phyloP scores from a whole-genome alignment of 2,888 invertebrate species.

The Selenia dentaria region DNA sequence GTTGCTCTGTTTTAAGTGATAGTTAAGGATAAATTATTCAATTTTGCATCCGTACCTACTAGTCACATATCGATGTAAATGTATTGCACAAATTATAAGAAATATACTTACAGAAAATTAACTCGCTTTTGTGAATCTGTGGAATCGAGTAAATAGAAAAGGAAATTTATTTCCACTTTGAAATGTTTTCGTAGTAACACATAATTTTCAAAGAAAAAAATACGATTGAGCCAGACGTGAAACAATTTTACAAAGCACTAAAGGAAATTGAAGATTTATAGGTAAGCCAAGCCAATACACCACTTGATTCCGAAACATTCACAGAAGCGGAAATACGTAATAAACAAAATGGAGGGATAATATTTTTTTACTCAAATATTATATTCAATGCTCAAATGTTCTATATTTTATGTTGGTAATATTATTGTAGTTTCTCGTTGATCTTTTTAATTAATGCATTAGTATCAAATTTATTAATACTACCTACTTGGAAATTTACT shows the following conservation, averaged over 20 bases:
- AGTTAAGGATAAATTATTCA: slow-evolving; percentile 51
- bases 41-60: slow-evolving; percentile 63
- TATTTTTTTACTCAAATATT: slow-evolving; percentile 78
- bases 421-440: slow-evolving; percentile 72
- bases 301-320: slow-evolving; percentile 50
- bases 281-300: slow-evolving; percentile 29
- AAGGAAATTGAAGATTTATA: slow-evolving; percentile 30
- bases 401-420: slow-evolving; percentile 78
- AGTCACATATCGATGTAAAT: slow-evolving; percentile 65
- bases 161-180: slow-evolving; percentile 6
- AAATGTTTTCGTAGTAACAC: slow-evolving; percentile 4
- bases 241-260: slow-evolving; percentile 24
- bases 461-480: not conserved
- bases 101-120: slow-evolving; percentile 40
- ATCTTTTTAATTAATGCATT: slow-evolving; percentile 55
- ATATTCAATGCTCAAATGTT: slow-evolving; percentile 79
- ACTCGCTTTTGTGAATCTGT: slow-evolving; percentile 44
- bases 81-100: slow-evolving; percentile 43
- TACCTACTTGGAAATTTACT: slow-evolving; percentile 49
- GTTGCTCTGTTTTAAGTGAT: slow-evolving; percentile 51
- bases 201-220: slow-evolving; percentile 22
- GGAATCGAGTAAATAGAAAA: slow-evolving; percentile 41
- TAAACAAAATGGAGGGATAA: slow-evolving; percentile 60
- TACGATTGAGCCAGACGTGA: slow-evolving; percentile 17
- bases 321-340: slow-evolving; percentile 50